These are phyloP conservation scores for Xenentodon cancila DNA, from an alignment of 2,797 vertebrate species.

Conservation along the genomic window DNA sequence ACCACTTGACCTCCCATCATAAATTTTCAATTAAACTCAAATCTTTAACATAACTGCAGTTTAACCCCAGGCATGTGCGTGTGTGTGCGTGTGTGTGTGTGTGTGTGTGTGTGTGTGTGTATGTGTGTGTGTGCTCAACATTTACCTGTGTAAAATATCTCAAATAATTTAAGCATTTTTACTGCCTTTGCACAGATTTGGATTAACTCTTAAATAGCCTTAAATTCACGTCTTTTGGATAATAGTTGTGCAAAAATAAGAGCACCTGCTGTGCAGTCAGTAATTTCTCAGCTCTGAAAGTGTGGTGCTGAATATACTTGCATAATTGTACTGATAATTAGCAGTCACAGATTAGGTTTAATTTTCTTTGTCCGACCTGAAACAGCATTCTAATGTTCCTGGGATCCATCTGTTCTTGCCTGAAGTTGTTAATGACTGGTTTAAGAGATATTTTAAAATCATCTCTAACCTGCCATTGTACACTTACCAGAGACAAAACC, in stretches of 20 bases:
- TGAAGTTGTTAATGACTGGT: constrained; percentile 28
- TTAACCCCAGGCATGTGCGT: too few species aligned
- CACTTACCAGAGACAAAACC: constrained; percentile 11
- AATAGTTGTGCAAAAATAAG: constrained; percentile 17
- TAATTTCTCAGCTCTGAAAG: constrained; percentile 18
- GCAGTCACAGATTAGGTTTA: constrained; percentile 27
- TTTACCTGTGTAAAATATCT: constrained; percentile 40
- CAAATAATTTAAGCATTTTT: constrained; percentile 26
- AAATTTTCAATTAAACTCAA: constrained; percentile 3
- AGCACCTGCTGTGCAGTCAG: constrained; percentile 49
- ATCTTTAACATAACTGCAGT: not conserved
- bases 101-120: too few species aligned
- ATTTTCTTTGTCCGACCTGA: constrained; percentile 30
- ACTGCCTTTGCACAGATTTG: constrained; percentile 30
- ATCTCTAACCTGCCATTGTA: constrained; percentile 27
- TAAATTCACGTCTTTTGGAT: constrained; percentile 34
- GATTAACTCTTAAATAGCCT: constrained; percentile 49
- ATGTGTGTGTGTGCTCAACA: constrained; percentile 3
- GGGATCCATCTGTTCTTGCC: constrained; percentile 32
- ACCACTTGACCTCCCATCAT: constrained; percentile 6
- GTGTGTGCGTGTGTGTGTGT: too few species aligned
- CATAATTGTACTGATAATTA: constrained; percentile 44
- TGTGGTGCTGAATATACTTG: constrained; percentile 22
- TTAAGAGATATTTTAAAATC: constrained; percentile 27
- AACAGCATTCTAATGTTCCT: constrained; percentile 22